A percentile compares a stretch with the other conserved stretches of the same genome.
phyloP scores from a whole-genome alignment of 2,113 vertebrate genomes.

The Pomatostomus ruficeps region DNA sequence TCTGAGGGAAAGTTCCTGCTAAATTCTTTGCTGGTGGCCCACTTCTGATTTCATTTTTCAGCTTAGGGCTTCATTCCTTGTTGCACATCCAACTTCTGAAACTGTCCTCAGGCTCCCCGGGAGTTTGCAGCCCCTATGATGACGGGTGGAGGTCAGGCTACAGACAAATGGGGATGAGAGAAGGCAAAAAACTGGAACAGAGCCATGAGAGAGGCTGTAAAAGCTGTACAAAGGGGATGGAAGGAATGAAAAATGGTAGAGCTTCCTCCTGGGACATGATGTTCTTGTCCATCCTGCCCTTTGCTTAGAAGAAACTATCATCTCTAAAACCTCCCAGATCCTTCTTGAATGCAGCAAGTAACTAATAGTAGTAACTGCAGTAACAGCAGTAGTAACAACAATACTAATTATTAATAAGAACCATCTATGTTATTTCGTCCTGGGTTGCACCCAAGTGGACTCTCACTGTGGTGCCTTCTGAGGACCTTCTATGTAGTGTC shows the following conservation, averaged over 20 bases:
- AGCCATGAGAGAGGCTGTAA: not conserved
- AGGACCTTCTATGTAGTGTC: not conserved
- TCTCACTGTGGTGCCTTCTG: not conserved
- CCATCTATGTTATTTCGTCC: not conserved
- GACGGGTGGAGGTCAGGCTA: not conserved
- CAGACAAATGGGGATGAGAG: not conserved
- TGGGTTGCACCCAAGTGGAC: not conserved
- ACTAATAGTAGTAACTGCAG: not conserved
- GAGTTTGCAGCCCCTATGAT: not conserved
- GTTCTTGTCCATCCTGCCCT: not conserved
- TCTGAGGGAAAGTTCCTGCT: not conserved
- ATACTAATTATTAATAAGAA: not conserved
- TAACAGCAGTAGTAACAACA: not conserved
- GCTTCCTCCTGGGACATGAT: not conserved
- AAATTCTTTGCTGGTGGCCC: slow-evolving; percentile 3
- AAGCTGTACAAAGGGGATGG: not conserved
- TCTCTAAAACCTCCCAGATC: not conserved
- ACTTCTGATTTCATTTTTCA: not conserved
- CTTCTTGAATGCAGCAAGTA: not conserved
- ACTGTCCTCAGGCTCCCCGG: not conserved
- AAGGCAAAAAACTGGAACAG: not conserved
- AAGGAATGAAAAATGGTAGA: not conserved
- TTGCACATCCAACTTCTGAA: not conserved
- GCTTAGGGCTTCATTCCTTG: not conserved
- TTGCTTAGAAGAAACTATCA: not conserved